Conservation (phyloP, 2,888 invertebrate genomes). For the Odontothrips loti region DNA sequence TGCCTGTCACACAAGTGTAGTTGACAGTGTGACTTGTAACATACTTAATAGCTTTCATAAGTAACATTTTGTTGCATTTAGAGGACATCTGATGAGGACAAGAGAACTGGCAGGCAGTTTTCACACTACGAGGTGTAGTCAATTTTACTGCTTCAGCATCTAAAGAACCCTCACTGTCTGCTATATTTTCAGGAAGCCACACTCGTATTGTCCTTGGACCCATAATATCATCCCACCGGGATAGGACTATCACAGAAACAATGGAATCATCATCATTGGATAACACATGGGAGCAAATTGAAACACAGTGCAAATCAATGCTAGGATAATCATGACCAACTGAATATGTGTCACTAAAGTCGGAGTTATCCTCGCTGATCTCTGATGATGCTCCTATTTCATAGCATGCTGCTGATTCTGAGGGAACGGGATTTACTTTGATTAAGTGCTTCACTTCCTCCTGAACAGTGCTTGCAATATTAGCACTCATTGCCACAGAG, state of each 20-base stretch:
- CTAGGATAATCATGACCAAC: constrained; percentile 2
- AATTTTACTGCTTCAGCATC: background rate
- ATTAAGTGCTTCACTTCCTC: constrained; percentile 36
- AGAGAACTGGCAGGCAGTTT: background rate
- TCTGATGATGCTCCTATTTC: constrained; percentile 2
- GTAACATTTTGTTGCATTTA: background rate
- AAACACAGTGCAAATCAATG: background rate
- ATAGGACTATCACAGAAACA: constrained; percentile 36
- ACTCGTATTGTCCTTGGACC: constrained; percentile 38
- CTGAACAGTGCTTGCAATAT: constrained; percentile 35
- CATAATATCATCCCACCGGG: constrained; percentile 39
- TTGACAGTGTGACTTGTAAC: constrained; percentile 38
- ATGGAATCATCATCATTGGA: constrained; percentile 35
- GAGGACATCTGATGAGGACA: constrained; percentile 1
- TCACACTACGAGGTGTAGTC: background rate
- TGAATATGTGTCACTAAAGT: constrained; percentile 5
- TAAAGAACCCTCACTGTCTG: background rate
- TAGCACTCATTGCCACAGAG: constrained; percentile 37
- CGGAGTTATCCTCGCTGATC: background rate
- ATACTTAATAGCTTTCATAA: constrained; percentile 37
- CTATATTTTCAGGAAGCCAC: constrained; percentile 35
- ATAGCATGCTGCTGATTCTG: background rate
- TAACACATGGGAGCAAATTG: constrained; percentile 35
- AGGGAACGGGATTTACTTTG: constrained; percentile 32
- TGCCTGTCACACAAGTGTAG: constrained; percentile 34